A percentile compares a stretch with the other conserved stretches of the same genome.
These are phyloP conservation scores for Nerophis ophidion DNA, from an alignment of 2,113 vertebrate genomes.

Conservation along the genomic window DNA sequence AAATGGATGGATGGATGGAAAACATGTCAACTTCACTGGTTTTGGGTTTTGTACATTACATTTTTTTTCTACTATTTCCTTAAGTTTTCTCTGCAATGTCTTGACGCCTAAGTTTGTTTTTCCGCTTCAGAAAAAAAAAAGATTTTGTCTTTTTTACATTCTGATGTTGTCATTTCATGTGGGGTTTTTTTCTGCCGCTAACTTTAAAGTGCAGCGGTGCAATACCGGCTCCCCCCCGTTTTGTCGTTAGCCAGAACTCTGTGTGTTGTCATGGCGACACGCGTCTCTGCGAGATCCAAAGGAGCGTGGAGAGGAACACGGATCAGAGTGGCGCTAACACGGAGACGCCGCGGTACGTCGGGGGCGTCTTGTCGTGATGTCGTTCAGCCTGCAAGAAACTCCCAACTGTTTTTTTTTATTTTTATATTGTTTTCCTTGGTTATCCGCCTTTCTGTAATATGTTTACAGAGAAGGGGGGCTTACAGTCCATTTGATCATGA, in stretches of 20 bases:
- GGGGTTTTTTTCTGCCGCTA: too few relatives aligned
- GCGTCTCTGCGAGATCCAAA: neutral
- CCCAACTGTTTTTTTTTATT: neutral
- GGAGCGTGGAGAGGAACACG: neutral
- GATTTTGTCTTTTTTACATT: too few relatives aligned
- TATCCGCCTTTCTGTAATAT: neutral
- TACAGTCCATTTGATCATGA: too few relatives aligned
- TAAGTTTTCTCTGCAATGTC: too few relatives aligned
- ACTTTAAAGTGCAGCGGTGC: too few relatives aligned
- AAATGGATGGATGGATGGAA: too few relatives aligned
- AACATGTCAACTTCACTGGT: too few relatives aligned
- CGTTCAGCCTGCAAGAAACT: neutral
- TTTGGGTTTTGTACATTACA: too few relatives aligned
- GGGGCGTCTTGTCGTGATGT: neutral
- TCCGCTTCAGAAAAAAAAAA: too few relatives aligned
- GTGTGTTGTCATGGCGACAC: conserved; percentile 2
- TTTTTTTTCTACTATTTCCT: too few relatives aligned
- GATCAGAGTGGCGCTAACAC: neutral
- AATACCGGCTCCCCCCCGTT: neutral
- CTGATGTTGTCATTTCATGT: too few relatives aligned
- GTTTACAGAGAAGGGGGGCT: neutral
- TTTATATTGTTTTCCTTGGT: neutral
- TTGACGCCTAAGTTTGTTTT: too few relatives aligned
- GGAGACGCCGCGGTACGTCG: neutral
- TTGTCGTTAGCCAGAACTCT: neutral